These are phyloP conservation scores for Tribolium castaneum DNA, from an alignment of 1,140 invertebrate species.

Conservation along the genomic window DNA sequence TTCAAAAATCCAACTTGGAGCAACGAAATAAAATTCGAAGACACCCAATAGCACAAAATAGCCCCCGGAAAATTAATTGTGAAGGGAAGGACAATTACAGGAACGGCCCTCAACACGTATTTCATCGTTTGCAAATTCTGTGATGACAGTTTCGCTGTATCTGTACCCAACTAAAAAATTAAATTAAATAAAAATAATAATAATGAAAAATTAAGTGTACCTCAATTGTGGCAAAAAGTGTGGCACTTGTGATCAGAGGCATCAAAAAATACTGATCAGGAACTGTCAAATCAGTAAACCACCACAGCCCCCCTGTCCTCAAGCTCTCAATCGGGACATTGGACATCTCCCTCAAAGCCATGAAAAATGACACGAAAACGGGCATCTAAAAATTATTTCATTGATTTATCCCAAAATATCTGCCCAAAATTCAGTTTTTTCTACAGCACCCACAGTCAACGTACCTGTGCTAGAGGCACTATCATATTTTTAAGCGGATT, in stretches of 20 bases:
- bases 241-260: constrained; percentile 85
- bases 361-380: constrained; percentile 91
- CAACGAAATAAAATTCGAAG: constrained; percentile 90
- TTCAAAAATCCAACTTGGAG: constrained; percentile 83
- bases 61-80: constrained; percentile 90
- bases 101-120: constrained; percentile 80
- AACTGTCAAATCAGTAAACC: constrained; percentile 93
- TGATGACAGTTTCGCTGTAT: constrained; percentile 73
- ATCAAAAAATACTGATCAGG: constrained; percentile 91
- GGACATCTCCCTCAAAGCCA: constrained; percentile 86
- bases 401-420: no score
- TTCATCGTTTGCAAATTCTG: constrained; percentile 77
- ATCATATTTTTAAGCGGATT: constrained; percentile 85
- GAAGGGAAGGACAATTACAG: constrained; percentile 86
- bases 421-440: no score
- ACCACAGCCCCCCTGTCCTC: constrained; percentile 87
- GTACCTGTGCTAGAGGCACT: constrained; percentile 83
- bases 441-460: not conserved
- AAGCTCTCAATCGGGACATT: constrained; percentile 89
- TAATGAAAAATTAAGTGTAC: constrained; percentile 62
- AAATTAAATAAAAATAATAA: constrained; percentile 19
- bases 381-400: constrained; percentile 72
- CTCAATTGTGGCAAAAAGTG: constrained; percentile 85
- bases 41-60: constrained; percentile 91
- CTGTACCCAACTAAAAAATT: constrained; percentile 77